Evolutionary conservation across 1,140 invertebrate species (phyloP).

Genomic region (Drosophila equinoxialis): DNA sequence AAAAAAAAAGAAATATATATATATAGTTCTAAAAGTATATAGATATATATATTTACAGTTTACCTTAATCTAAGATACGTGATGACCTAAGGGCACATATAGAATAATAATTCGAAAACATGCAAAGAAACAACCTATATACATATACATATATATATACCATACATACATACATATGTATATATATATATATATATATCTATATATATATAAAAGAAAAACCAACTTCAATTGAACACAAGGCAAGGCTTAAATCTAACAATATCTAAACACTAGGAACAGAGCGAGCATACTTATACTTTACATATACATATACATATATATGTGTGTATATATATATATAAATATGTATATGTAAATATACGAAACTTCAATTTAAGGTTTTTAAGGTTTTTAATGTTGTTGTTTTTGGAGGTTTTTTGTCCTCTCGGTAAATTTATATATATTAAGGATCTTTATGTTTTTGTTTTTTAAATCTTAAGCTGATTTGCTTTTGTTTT

Average conservation of each 20-base stretch:
- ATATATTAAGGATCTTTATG: constrained; percentile 55
- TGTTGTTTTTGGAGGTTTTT: background rate
- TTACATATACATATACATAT: constrained; percentile 14
- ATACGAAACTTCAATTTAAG: constrained; percentile 27
- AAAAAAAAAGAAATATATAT: constrained; percentile 5
- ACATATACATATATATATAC: constrained; percentile 32
- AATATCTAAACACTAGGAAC: constrained; percentile 54
- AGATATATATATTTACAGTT: constrained; percentile 46
- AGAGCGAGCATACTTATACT: constrained; percentile 24
- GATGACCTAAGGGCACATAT: constrained; percentile 23
- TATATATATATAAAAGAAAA: constrained; percentile 33
- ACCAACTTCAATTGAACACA: constrained; percentile 12
- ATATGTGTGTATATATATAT: background rate
- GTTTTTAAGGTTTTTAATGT: background rate
- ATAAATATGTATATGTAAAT: constrained; percentile 9
- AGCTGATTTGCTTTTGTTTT: constrained; percentile 32
- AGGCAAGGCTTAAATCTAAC: constrained; percentile 16
- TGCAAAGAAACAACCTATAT: constrained; percentile 37
- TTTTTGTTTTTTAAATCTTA: constrained; percentile 44
- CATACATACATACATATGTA: constrained; percentile 30
- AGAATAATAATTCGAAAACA: constrained; percentile 17
- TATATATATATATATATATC: constrained; percentile 23
- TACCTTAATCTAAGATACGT: constrained; percentile 26
- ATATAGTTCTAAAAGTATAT: constrained; percentile 21
- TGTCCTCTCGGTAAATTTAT: constrained; percentile 32